phyloP scores from a whole-genome alignment of 2,888 invertebrate species.

The Hydraecia micacea region DNA sequence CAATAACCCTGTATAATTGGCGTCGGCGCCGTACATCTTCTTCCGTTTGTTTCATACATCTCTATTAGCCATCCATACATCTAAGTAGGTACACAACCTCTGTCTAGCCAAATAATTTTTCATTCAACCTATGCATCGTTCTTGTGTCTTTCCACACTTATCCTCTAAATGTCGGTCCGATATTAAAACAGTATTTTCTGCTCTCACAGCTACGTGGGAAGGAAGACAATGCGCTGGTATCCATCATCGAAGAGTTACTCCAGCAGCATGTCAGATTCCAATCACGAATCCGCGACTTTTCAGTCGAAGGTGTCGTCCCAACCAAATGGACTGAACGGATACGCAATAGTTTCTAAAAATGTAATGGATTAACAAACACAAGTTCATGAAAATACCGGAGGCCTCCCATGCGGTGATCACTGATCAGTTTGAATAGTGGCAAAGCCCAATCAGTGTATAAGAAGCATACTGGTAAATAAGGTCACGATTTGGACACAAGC shows the following conservation, averaged over 20 bases:
- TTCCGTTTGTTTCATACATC: not conserved
- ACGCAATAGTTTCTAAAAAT: constrained; percentile 15
- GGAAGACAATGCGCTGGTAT: constrained; percentile 48
- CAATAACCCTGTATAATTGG: too few relatives aligned
- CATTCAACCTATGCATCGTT: not conserved
- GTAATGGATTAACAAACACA: constrained; percentile 5
- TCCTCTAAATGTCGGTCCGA: not conserved
- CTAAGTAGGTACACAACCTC: not conserved
- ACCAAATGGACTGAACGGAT: constrained; percentile 68
- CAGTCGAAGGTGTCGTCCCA: constrained; percentile 67
- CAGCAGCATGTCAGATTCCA: constrained; percentile 67
- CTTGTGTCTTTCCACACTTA: not conserved
- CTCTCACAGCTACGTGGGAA: constrained; percentile 52
- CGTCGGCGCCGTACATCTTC: too few relatives aligned
- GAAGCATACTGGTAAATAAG: not conserved
- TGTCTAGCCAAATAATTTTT: not conserved
- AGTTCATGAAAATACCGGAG: not conserved
- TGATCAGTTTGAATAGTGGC: not conserved
- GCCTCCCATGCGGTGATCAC: not conserved
- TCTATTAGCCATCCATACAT: not conserved
- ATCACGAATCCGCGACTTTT: constrained; percentile 69
- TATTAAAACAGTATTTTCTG: not conserved
- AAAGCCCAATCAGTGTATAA: not conserved
- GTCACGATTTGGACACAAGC: not conserved
- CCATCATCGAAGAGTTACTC: constrained; percentile 69